Evolutionary conservation across 2,888 invertebrate genomes (phyloP).

Genomic region (Latheticus oryzae): DNA sequence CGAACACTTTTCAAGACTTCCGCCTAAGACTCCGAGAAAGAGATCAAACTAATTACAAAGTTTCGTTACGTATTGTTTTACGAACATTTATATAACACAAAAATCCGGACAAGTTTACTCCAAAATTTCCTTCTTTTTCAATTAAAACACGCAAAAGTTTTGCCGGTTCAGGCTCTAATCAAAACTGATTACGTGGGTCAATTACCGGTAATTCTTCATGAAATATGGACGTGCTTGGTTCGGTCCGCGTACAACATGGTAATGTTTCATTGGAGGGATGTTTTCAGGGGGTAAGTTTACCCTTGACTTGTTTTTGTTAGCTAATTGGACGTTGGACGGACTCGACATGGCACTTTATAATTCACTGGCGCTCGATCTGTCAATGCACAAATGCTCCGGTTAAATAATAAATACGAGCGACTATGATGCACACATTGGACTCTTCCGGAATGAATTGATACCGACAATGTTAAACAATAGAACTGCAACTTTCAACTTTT

Average conservation of each 20-base stretch:
- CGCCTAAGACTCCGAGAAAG: slow-evolving; percentile 6
- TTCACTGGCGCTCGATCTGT: slow-evolving; percentile 59
- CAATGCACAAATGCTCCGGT: slow-evolving; percentile 48
- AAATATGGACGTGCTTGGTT: slow-evolving; percentile 40
- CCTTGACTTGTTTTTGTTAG: slow-evolving; percentile 58
- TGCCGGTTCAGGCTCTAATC: slow-evolving; percentile 16
- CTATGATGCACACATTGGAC: slow-evolving; percentile 11
- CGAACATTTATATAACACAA: slow-evolving; percentile 24
- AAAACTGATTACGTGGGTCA: slow-evolving; percentile 35
- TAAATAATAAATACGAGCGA: slow-evolving; percentile 47
- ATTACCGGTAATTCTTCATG: slow-evolving; percentile 38
- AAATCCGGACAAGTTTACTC: slow-evolving; percentile 2
- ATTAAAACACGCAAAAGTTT: slow-evolving; percentile 27
- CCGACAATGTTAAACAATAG: no score
- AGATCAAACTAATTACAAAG: slow-evolving; percentile 34
- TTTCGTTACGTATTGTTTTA: slow-evolving; percentile 29
- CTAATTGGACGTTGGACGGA: slow-evolving; percentile 61
- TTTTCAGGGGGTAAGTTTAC: slow-evolving; percentile 42
- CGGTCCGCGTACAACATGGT: slow-evolving; percentile 42
- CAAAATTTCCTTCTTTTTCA: slow-evolving; percentile 16
- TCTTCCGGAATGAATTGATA: slow-evolving; percentile 12
- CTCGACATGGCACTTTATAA: slow-evolving; percentile 61
- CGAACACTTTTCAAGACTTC: slow-evolving; percentile 16
- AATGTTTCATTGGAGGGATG: slow-evolving; percentile 47
- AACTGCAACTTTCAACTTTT: no score